A percentile compares a stretch with the other conserved stretches of the same genome.
phyloP scores from a whole-genome alignment of 1,140 invertebrate species.

The Nilaparvata lugens region DNA sequence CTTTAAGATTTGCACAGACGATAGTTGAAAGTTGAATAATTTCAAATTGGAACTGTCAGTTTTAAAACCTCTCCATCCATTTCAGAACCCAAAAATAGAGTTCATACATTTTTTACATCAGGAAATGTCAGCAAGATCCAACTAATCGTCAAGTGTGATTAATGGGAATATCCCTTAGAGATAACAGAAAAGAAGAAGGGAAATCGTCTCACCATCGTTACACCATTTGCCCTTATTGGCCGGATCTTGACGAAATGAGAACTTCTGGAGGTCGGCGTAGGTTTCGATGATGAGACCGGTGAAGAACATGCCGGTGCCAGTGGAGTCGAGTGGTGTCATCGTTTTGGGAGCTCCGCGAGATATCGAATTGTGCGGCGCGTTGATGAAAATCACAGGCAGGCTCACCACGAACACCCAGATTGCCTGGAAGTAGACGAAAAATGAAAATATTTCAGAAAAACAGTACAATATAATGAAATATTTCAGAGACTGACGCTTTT shows the following conservation, averaged over 20 bases:
- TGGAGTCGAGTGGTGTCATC: constrained; percentile 74
- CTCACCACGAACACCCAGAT: constrained; percentile 89
- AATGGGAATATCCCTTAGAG: too few relatives aligned
- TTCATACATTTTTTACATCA: too few relatives aligned
- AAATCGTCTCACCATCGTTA: constrained; percentile 57
- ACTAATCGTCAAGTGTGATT: too few relatives aligned
- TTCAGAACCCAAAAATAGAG: too few relatives aligned
- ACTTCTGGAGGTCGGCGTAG: constrained; percentile 85
- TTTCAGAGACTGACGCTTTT: background rate
- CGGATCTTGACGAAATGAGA: constrained; percentile 76
- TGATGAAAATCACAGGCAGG: constrained; percentile 83
- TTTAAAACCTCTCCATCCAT: too few relatives aligned
- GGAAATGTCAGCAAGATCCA: too few relatives aligned
- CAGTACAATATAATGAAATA: background rate
- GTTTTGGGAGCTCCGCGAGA: constrained; percentile 58
- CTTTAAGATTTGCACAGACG: too few relatives aligned
- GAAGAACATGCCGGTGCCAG: constrained; percentile 73
- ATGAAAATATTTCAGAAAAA: background rate
- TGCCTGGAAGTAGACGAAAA: constrained; percentile 63
- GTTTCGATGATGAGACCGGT: constrained; percentile 78
- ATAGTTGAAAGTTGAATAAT: too few relatives aligned
- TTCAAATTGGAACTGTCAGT: too few relatives aligned
- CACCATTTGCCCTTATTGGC: constrained; percentile 83
- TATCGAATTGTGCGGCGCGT: constrained; percentile 71
- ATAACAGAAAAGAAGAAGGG: too few relatives aligned